Conservation (phyloP, 30 jellyfish, hydroid and myxozoan genomes). For the Aurelia aurita complex sp. Pacific region DNA sequence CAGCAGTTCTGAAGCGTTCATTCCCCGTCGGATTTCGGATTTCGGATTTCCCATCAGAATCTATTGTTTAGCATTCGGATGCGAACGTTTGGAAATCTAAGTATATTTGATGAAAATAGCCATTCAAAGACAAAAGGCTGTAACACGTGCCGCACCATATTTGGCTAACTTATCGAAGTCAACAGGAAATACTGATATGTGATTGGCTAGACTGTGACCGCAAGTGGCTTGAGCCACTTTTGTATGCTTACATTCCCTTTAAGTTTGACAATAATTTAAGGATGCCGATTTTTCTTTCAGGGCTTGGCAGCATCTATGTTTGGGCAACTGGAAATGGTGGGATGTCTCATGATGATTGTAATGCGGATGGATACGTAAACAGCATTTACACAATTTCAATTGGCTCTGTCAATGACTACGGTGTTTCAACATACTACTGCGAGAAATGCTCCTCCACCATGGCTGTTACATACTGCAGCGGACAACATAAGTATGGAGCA, state of each 20-base stretch:
- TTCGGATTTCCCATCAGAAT: no score
- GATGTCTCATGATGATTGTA: slow-evolving; percentile 86
- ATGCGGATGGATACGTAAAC: slow-evolving; percentile 97
- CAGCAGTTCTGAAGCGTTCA: no score
- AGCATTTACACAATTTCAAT: slow-evolving; percentile 92
- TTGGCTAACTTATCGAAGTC: no score
- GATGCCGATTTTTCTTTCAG: slow-evolving; percentile 12
- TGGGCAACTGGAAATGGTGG: slow-evolving; percentile 99
- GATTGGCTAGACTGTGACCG: no score
- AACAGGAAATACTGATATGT: neutral
- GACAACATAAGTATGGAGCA: slow-evolving; percentile 79
- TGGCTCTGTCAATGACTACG: slow-evolving; percentile 97
- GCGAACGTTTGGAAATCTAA: no score
- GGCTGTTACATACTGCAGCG: slow-evolving; percentile 98
- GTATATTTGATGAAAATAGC: no score
- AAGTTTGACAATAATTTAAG: neutral
- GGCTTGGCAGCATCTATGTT: slow-evolving; percentile 85
- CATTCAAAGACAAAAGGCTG: no score
- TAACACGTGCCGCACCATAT: no score
- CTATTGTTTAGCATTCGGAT: no score
- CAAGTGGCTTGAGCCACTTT: no score
- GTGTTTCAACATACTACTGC: slow-evolving; percentile 97
- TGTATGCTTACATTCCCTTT: no score
- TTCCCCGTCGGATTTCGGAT: no score
- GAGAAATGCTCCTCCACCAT: slow-evolving; percentile 95